Conservation (phyloP, 1,140 invertebrate genomes). For the Dendroctonus ponderosae region DNA sequence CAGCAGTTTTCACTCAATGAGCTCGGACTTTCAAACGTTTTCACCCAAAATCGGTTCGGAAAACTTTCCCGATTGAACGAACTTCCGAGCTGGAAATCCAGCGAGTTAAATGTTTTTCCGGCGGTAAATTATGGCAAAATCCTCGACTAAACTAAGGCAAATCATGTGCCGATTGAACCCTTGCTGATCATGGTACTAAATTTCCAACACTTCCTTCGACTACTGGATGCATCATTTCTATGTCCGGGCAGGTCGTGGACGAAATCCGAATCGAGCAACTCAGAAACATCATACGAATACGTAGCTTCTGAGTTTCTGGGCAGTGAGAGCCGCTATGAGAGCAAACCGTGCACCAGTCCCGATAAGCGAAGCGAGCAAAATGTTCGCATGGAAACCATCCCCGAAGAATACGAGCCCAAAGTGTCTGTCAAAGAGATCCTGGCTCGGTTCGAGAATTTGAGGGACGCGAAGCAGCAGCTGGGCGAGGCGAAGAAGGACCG, state of each 20-base stretch:
- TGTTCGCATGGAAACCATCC: slow-evolving; percentile 71
- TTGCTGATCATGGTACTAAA: slow-evolving; percentile 21
- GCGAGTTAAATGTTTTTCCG: no score
- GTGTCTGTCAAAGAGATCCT: slow-evolving; percentile 77
- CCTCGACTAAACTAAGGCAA: no score
- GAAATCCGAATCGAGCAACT: slow-evolving; percentile 42
- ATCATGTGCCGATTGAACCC: background rate
- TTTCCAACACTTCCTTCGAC: slow-evolving; percentile 14
- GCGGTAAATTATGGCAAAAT: no score
- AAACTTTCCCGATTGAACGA: no score
- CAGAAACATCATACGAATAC: slow-evolving; percentile 45
- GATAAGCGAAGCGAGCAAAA: slow-evolving; percentile 35
- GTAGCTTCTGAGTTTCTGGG: slow-evolving; percentile 31
- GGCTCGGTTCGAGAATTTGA: slow-evolving; percentile 73
- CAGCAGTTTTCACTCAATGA: no score
- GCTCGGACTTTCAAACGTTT: no score
- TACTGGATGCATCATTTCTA: slow-evolving; percentile 10
- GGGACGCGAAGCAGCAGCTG: slow-evolving; percentile 37
- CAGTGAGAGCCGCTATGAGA: slow-evolving; percentile 17
- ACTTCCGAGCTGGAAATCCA: no score
- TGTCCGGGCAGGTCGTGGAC: slow-evolving; percentile 42
- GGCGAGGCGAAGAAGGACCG: slow-evolving; percentile 29
- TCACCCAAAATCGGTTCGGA: no score
- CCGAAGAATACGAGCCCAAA: slow-evolving; percentile 76
- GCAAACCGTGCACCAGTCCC: slow-evolving; percentile 13